Base-by-base conservation (phyloP, 2,888 invertebrate species). In the Synergus umbraculus region DNA sequence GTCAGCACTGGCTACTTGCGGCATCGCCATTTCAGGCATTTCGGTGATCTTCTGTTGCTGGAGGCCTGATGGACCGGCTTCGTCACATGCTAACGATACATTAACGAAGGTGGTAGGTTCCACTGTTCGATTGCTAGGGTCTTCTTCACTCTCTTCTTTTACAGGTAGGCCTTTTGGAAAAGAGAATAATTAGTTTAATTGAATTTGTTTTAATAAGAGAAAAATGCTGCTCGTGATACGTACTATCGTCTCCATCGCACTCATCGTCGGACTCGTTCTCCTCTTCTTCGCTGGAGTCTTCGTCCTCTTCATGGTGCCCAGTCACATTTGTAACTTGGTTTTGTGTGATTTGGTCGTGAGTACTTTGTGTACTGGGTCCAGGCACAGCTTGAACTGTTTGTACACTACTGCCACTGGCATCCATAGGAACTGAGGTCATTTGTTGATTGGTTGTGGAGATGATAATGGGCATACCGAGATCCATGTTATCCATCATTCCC, bases 51-150 rank as follows among this genome's bases (percentile, higher is more conserved):
- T 92, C 79, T 92, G 91, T 77, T 92, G 92, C 69, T 92, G 92
- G n/a, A 92, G 86, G 29, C 92, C 92, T 0, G 92, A 92, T 0
- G 92, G 92, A 69, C 92, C 92, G 5, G 92, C 92, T 78, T 92
- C 92, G 46, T 92, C 92, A 65, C 92, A 92, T 0, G 91, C 88
- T 76, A 92, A 73, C 8, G 91, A 88, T 18, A 92, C 92, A 82
- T 91, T 92, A 12, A 92, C 92, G 82, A 91, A 92, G 0, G 92
- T 90, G 22, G 92, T 89, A 44, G 90, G 89, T 82, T 92, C 92
- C 37, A 92, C 87, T 4, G 86, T 86, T 88, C 89, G 87, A 80
- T 85, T 89, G 77, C 81, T 89, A 8, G 87, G 88, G 80, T 91
- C 91, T 77, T 91, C 92, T 78, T 92, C 91, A 46, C 88, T 87